These are phyloP conservation scores for Sternotherus odoratus DNA, from an alignment of 2,797 vertebrate genomes.

Conservation along the genomic window DNA sequence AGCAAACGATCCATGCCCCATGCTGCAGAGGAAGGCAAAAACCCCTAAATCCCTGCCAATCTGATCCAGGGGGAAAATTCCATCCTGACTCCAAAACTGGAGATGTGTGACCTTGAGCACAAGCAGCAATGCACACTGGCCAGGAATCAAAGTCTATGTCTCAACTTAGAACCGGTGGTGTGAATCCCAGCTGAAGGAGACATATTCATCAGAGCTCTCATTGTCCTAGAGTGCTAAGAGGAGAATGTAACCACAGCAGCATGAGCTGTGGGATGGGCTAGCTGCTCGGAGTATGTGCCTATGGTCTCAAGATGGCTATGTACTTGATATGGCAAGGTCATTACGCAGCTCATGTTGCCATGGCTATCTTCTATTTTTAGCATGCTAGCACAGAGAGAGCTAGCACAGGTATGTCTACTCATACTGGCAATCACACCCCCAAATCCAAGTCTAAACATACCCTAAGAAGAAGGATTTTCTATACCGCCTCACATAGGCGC, in stretches of 20 bases:
- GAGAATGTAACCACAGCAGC: too few relatives aligned
- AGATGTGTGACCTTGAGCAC: background rate
- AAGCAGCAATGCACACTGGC: background rate
- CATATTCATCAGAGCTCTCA: background rate
- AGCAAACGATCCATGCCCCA: background rate
- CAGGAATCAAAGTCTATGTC: background rate
- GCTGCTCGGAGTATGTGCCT: fast-evolving
- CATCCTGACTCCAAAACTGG: background rate
- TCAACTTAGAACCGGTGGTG: background rate
- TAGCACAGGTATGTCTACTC: background rate
- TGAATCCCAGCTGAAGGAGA: background rate
- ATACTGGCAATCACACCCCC: background rate
- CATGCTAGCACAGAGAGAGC: background rate
- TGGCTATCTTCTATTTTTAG: background rate
- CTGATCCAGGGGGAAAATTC: background rate
- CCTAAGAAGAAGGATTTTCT: background rate
- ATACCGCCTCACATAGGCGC: background rate
- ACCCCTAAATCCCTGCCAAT: background rate
- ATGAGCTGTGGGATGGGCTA: too few relatives aligned
- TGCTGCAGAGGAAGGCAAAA: background rate
- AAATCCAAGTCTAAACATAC: background rate
- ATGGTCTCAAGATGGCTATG: background rate
- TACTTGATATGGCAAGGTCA: background rate
- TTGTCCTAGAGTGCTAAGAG: too few relatives aligned
- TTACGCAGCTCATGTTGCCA: background rate